Base-by-base conservation (phyloP, 2,113 vertebrate species). In the Bubo scandiacus region DNA sequence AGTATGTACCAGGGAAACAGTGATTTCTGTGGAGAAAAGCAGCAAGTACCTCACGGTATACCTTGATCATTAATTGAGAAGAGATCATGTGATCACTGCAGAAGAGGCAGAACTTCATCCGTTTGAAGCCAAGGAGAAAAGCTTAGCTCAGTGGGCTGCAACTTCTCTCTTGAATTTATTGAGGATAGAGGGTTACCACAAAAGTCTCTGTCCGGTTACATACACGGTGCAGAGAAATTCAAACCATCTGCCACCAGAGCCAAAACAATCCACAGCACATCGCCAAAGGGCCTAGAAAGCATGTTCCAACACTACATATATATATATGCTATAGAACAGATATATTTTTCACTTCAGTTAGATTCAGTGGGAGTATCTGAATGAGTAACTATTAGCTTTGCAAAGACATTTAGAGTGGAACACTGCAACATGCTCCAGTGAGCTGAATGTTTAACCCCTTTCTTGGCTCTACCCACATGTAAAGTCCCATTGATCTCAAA, bases 401-500 rank as follows among this genome's bases (percentile, higher is more conserved):
- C n/a, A 25, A 73, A 87, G 63, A 91, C 36, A 85, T 66, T 86
- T 65, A 62, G 15, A 86, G 36, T 5, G 14, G 32, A 88, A 70
- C 45, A 13, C 26, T 51, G 74, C 71, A 88, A 88, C 9, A 6
- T 4, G 42, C 34, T 90, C 55, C 90, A 66, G 42, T 5, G 5
- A 81, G 45, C 72, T 45, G 47, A 83, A 91, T 34, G 29, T 49
- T 86, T 74, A 51, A 84, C 81, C 30, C 25, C 55, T 58, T 38
- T 40, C 34, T 65, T 57, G 62, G 7, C 43, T 88, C 62, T 63
- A n/a, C 45, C 38, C 38, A 59, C n/a, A 38, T 12, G 14, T 36
- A 20, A 81, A 94, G 30, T 75, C 73, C 34, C 62, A 91, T 36
- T 91, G 88, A 94, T 94, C 83, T 92, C 77, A 75, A 81, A 81